These are phyloP conservation scores for Oxystoma pomonae DNA, from an alignment of 2,888 invertebrate species.

Conservation along the genomic window DNA sequence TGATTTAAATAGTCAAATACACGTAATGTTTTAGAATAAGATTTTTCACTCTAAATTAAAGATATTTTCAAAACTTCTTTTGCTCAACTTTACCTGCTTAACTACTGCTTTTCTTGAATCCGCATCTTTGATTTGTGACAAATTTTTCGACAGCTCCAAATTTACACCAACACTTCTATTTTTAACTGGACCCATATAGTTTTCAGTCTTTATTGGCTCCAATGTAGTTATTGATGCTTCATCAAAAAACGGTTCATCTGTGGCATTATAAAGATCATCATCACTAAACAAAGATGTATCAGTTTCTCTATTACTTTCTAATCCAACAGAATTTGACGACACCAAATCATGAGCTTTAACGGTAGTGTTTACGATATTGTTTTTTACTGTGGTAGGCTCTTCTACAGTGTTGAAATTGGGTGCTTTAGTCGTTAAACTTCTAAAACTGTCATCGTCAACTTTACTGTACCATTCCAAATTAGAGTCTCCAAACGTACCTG, in stretches of 20 bases:
- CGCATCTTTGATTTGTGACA: neutral
- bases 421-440: neutral
- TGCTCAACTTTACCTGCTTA: neutral
- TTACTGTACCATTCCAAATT: neutral
- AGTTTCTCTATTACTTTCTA: neutral
- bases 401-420: neutral
- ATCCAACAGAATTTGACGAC: neutral
- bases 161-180: neutral
- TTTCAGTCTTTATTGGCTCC: neutral
- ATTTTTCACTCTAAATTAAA: too few relatives aligned
- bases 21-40: too few relatives aligned
- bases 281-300: neutral
- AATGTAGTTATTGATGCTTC: neutral
- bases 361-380: neutral
- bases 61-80: too few relatives aligned
- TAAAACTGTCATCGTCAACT: neutral
- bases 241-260: neutral
- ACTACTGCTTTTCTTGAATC: neutral
- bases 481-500: neutral
- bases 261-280: neutral
- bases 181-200: neutral
- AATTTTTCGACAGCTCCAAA: neutral
- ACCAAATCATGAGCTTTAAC: neutral
- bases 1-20: too few relatives aligned
- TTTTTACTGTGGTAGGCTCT: neutral